Evolutionary conservation across 2,113 vertebrate species (phyloP).

Genomic region (Axis porcinus): DNA sequence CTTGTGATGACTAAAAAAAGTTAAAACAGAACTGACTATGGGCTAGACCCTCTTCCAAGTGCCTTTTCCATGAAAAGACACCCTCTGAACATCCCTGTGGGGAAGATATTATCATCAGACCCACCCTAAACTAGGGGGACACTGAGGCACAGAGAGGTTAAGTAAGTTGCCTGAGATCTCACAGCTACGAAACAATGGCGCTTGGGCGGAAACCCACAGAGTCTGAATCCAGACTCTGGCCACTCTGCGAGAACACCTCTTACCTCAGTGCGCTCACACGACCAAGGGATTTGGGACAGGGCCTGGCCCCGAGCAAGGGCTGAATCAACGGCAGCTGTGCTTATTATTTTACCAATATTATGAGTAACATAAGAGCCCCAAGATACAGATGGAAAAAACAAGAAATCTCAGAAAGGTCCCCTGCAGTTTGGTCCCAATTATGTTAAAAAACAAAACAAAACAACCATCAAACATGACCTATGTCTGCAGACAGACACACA

Average conservation of each 20-base stretch:
- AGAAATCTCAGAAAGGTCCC: neutral
- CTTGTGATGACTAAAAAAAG: no score
- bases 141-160: neutral
- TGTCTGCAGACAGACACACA: neutral
- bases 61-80: neutral
- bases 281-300: neutral
- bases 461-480: neutral
- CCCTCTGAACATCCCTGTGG: neutral
- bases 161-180: neutral
- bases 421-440: neutral
- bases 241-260: neutral
- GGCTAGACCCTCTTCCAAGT: neutral
- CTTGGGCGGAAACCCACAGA: neutral
- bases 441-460: neutral
- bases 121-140: neutral
- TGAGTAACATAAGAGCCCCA: neutral
- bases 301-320: neutral
- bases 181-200: neutral
- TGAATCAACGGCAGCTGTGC: neutral
- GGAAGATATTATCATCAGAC: neutral
- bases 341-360: neutral
- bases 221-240: neutral
- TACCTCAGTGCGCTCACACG: accelerated
- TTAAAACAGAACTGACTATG: neutral
- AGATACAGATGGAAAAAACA: neutral